Percentiles rank a stretch among this genome's conserved stretches.
Conservation (phyloP, 1,140 invertebrate species). For the Drosophila takahashii region DNA sequence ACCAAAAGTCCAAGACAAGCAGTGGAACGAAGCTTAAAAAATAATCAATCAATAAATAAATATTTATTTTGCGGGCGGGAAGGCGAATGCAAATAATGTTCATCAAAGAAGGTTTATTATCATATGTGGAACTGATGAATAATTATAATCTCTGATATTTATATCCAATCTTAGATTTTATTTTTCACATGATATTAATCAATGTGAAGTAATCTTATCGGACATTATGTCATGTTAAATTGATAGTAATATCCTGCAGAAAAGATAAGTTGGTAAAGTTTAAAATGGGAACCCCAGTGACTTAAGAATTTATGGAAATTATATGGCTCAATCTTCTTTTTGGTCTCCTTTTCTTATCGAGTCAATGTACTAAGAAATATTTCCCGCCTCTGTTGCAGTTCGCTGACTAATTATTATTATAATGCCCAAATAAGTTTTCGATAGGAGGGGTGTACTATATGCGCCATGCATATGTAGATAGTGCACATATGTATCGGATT, state of each 20-base stretch:
- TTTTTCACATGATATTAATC: no score
- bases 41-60: conserved; percentile 45
- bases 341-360: not conserved
- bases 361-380: conserved; percentile 2
- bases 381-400: conserved; percentile 11
- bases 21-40: conserved; percentile 28
- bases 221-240: no score
- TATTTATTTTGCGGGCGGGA: conserved; percentile 8
- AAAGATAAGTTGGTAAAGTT: no score
- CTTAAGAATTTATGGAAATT: no score
- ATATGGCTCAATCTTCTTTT: not conserved
- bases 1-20: conserved; percentile 15
- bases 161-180: no score
- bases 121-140: not conserved
- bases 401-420: conserved; percentile 33
- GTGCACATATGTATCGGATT: conserved; percentile 17
- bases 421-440: conserved; percentile 31
- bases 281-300: no score
- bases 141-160: not conserved
- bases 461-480: conserved; percentile 11
- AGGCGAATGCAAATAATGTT: conserved; percentile 20
- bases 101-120: conserved; percentile 3
- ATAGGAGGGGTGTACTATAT: conserved; percentile 3
- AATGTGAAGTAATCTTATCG: no score
- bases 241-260: no score